Percentiles rank a stretch among this genome's conserved stretches.
These are phyloP conservation scores for Cydia splendana DNA, from an alignment of 1,140 invertebrate species.

Conservation along the genomic window DNA sequence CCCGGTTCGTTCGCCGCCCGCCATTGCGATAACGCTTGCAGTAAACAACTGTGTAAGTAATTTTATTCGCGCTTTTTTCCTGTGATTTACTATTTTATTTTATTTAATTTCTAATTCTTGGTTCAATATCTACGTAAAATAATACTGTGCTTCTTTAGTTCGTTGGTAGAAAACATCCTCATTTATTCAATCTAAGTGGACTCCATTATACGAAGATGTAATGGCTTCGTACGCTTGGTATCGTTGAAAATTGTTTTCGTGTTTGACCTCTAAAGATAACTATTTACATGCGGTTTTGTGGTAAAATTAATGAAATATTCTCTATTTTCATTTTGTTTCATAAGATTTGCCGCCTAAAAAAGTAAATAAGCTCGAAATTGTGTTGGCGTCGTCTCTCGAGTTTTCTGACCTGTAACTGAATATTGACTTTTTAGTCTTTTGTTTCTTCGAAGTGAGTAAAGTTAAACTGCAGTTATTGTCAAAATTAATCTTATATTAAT, in stretches of 20 bases:
- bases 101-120: slow-evolving; percentile 35
- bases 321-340: neutral
- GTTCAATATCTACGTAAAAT: neutral
- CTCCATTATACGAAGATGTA: slow-evolving; percentile 56
- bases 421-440: slow-evolving; percentile 30
- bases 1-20: slow-evolving; percentile 46
- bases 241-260: slow-evolving; percentile 22
- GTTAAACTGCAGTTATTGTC: neutral
- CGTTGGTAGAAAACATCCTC: slow-evolving; percentile 13
- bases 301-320: neutral
- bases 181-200: slow-evolving; percentile 50
- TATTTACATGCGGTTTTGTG: neutral
- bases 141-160: neutral
- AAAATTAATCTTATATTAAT: neutral
- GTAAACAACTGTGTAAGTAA: slow-evolving; percentile 75
- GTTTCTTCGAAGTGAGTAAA: neutral
- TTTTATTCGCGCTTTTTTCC: slow-evolving; percentile 36
- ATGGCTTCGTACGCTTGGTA: slow-evolving; percentile 48
- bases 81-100: slow-evolving; percentile 24
- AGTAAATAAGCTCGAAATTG: neutral
- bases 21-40: slow-evolving; percentile 61
- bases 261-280: neutral
- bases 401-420: slow-evolving; percentile 29
- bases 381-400: slow-evolving; percentile 20
- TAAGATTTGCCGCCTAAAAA: neutral